A percentile compares a stretch with the other conserved stretches of the same genome.
Evolutionary conservation across 2,113 vertebrate species (phyloP).

Genomic region (Otis tarda): DNA sequence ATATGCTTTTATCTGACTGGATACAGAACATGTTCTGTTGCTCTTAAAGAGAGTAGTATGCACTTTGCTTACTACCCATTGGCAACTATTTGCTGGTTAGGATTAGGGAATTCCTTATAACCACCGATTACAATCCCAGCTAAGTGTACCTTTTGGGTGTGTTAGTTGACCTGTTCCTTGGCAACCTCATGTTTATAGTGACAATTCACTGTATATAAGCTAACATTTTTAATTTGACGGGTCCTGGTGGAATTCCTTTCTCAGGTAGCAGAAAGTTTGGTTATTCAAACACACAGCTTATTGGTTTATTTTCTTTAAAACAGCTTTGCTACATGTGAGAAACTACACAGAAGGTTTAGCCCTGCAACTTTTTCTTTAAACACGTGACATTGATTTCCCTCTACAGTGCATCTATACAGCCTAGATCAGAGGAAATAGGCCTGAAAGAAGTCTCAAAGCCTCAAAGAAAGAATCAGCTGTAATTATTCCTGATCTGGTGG

Average conservation of each 20-base stretch:
- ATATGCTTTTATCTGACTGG: neutral
- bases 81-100: neutral
- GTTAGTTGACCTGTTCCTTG: neutral
- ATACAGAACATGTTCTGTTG: neutral
- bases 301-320: neutral
- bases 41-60: neutral
- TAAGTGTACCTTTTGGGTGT: neutral
- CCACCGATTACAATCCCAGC: neutral
- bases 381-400: neutral
- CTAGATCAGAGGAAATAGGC: neutral
- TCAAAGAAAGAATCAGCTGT: neutral
- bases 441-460: conserved; percentile 4
- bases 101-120: neutral
- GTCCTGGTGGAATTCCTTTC: neutral
- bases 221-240: neutral
- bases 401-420: neutral
- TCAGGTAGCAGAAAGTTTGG: neutral
- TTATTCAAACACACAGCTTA: neutral
- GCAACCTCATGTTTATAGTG: neutral
- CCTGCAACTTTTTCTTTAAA: neutral
- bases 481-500: neutral
- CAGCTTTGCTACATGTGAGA: neutral
- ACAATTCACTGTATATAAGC: neutral
- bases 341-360: neutral
- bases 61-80: neutral